Conservation (phyloP, 2,113 vertebrate species). For the Loxodonta africana region DNA sequence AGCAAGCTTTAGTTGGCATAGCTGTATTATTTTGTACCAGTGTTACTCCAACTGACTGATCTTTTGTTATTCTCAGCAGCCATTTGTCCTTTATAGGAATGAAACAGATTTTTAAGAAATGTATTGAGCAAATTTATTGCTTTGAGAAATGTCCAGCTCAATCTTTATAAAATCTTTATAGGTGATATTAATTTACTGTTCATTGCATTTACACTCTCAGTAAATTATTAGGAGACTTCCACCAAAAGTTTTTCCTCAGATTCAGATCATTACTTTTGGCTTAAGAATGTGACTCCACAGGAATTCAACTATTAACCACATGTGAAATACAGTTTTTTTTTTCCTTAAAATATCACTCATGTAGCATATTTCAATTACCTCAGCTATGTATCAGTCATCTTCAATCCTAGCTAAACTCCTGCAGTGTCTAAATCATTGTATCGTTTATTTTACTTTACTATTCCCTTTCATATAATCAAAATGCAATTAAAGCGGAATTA, state of each 20-base stretch:
- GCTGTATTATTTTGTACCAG: background rate
- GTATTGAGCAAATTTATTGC: constrained; percentile 38
- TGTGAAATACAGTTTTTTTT: background rate
- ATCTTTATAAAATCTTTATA: constrained; percentile 23
- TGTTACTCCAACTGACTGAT: background rate
- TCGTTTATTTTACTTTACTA: constrained; percentile 63
- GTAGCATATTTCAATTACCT: background rate
- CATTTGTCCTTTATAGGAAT: constrained; percentile 49
- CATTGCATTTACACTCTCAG: constrained; percentile 56
- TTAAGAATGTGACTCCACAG: constrained; percentile 56
- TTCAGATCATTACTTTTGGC: constrained; percentile 71
- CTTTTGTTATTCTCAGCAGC: constrained; percentile 46
- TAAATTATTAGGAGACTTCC: constrained; percentile 63
- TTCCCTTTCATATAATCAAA: constrained; percentile 56
- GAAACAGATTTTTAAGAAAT: constrained; percentile 29
- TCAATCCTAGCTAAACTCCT: background rate
- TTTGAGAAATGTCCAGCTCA: constrained; percentile 49
- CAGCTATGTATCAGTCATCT: background rate
- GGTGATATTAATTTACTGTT: constrained; percentile 61
- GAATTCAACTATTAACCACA: constrained; percentile 10
- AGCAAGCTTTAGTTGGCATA: background rate
- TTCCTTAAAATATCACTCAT: background rate
- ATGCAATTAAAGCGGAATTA: constrained; percentile 65
- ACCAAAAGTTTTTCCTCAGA: constrained; percentile 65
- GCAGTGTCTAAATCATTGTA: constrained; percentile 20